Evolutionary conservation across 2,888 invertebrate genomes (phyloP).

Genomic region (Belgica antarctica): DNA sequence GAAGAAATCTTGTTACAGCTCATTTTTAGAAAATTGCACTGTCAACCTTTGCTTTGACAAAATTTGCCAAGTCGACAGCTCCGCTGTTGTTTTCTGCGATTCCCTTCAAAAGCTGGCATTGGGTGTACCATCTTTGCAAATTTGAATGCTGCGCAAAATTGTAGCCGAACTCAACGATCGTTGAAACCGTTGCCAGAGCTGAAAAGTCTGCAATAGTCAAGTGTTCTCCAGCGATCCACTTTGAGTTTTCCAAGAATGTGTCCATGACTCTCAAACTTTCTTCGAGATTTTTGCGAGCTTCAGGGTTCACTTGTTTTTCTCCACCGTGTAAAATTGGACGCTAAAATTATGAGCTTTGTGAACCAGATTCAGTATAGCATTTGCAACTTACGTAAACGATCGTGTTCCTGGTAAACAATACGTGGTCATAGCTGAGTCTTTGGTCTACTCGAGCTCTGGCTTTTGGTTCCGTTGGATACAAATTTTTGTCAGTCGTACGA

Average conservation of each 20-base stretch:
- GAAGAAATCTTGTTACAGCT: too few species aligned
- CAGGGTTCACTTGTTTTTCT: not conserved
- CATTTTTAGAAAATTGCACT: too few species aligned
- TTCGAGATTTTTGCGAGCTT: not conserved
- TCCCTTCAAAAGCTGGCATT: conserved; percentile 60
- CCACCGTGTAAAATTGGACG: not conserved
- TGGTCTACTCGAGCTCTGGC: conserved; percentile 61
- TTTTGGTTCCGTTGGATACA: conserved; percentile 62
- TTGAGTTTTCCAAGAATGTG: conserved; percentile 50
- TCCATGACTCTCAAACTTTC: conserved; percentile 47
- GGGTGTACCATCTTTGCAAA: conserved; percentile 57
- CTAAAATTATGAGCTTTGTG: not conserved
- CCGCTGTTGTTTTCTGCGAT: conserved; percentile 62
- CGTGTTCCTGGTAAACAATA: not conserved
- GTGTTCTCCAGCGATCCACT: conserved; percentile 54
- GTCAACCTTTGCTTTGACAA: not conserved
- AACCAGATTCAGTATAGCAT: not conserved
- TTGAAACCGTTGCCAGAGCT: conserved; percentile 53
- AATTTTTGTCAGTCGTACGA: conserved; percentile 61
- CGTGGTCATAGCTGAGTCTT: conserved; percentile 59
- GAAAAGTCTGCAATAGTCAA: conserved; percentile 56
- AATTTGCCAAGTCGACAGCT: conserved; percentile 52
- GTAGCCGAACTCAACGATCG: conserved; percentile 49
- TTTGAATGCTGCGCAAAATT: conserved; percentile 45
- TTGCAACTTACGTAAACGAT: not conserved